Evolutionary conservation across 2,797 vertebrate genomes (phyloP).

Genomic region (Poeciliopsis infans): DNA sequence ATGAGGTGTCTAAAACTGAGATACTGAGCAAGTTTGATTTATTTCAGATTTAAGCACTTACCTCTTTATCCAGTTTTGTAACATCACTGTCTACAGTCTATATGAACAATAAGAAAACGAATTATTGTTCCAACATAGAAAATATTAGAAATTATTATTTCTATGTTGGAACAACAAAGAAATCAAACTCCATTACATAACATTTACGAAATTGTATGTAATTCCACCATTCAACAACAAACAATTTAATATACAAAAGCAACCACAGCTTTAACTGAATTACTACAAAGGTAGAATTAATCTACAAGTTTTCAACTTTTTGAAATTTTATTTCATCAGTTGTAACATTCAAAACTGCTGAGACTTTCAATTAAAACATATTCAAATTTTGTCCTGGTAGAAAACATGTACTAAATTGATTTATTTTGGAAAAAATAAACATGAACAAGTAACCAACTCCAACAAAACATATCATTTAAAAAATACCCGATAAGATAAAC

Average conservation of each 20-base stretch:
- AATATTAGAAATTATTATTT: no score
- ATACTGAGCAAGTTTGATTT: background rate
- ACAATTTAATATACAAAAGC: background rate
- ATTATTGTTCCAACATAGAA: background rate
- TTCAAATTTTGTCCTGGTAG: slow-evolving; percentile 8
- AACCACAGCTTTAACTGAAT: background rate
- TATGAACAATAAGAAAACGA: background rate
- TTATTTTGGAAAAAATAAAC: slow-evolving; percentile 19
- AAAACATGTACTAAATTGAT: slow-evolving; percentile 17
- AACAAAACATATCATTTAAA: slow-evolving; percentile 14
- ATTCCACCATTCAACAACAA: background rate
- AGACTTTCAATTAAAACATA: slow-evolving; percentile 17
- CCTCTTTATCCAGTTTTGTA: slow-evolving; percentile 16
- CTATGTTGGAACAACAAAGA: background rate
- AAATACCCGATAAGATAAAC: background rate
- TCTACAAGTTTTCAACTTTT: background rate
- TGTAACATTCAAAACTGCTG: slow-evolving; percentile 20
- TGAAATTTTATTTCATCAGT: background rate
- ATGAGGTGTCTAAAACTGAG: background rate
- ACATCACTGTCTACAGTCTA: background rate
- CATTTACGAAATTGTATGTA: background rate
- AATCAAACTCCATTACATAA: background rate
- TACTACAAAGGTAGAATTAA: background rate
- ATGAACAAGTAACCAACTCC: slow-evolving; percentile 2
- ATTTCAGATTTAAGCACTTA: background rate